Evolutionary conservation across 1,140 invertebrate genomes (phyloP), one percentile per base, ranked within the genome.

Genomic region (Leptopilina boulardi): DNA sequence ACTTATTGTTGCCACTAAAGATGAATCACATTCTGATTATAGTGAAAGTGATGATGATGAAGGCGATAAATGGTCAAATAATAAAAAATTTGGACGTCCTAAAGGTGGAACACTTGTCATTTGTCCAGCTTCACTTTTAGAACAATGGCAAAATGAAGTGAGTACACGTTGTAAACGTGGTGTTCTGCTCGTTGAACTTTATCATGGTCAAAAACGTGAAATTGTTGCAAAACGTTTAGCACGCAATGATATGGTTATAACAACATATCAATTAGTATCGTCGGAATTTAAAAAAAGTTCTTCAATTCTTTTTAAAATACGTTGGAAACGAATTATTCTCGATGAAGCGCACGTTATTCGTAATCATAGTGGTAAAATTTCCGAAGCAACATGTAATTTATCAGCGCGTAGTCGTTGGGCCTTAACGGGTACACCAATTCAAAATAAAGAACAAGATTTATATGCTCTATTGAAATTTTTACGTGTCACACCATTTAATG

Each of bases 261-360:
- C 96, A n/a, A 96, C 95, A 0, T 96, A 96, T 80, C 92, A 93
- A 38, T 93, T 95, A 54, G 88, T 96, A 34, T 89, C 89, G 6
- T 89, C 93, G 13, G 95, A 95, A 84, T 86, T 84, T 41, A 91
- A 92, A 77, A 73, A 13, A 0, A 73, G 78, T 6, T 78, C 85
- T 6, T 78, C 85, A 13, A 72, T 72, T 2, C 19, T 85, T 8
- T 87, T 76, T 59, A 80, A 93, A 74, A 92, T 98, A 19, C 89
- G 89, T 2, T 99, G 97, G 97, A 92, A 95, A 6, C 91, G 98
- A 73, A 93, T 98, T 13, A 96, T 99, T 79, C 87, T 99, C 10
- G 98, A 99, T 91, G 98, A 99, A 91, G 98, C 96, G 0, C 98
- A 99, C 89, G 92, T 93, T 5, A 95, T 99, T 6, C 94, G 98